These are phyloP conservation scores for Numenius phaeopus DNA, from an alignment of 2,797 vertebrate species.

Conservation along the genomic window DNA sequence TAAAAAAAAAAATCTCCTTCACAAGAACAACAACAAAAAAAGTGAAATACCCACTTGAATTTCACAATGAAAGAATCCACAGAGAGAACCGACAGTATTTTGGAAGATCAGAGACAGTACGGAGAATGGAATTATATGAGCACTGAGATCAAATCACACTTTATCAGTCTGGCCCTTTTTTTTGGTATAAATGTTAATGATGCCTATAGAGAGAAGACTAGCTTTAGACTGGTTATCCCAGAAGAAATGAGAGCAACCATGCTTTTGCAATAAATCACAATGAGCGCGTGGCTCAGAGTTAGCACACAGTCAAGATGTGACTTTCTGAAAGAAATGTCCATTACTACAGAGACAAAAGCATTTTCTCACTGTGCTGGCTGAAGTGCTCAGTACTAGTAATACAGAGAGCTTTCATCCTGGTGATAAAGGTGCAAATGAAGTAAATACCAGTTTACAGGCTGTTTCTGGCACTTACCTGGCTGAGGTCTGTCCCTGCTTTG, in stretches of 20 bases:
- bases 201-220: not conserved
- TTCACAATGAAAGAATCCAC: not conserved
- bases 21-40: not conserved
- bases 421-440: not conserved
- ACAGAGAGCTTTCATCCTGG: not conserved
- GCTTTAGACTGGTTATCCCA: not conserved
- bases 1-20: not conserved
- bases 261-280: not conserved
- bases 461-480: constrained; percentile 55
- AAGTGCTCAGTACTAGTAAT: fast-evolving
- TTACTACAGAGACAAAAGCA: not conserved
- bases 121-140: not conserved
- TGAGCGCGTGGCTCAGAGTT: not conserved
- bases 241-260: not conserved
- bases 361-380: not conserved
- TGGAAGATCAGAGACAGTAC: not conserved
- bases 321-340: not conserved
- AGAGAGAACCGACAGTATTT: not conserved
- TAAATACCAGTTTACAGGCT: not conserved
- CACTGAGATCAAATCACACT: not conserved
- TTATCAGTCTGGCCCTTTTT: not conserved
- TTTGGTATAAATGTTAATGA: not conserved
- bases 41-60: not conserved
- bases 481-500: not conserved
- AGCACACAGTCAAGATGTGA: not conserved